These are phyloP conservation scores for Drosophila pseudotakahashii DNA, from an alignment of 2,888 invertebrate genomes.

Conservation along the genomic window DNA sequence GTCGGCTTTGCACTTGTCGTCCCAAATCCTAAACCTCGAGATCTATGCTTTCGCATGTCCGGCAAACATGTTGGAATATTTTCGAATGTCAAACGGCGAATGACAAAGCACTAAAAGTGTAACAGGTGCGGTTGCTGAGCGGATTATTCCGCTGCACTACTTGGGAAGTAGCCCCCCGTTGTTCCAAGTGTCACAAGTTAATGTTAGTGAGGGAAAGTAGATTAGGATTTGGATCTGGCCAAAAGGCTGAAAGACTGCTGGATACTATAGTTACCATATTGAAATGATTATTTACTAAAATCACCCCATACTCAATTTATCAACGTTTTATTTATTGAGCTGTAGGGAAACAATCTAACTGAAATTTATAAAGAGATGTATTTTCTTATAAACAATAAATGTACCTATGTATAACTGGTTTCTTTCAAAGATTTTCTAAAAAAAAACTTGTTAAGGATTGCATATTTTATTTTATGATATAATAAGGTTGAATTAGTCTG, in stretches of 20 bases:
- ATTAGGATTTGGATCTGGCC: background rate
- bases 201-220: slow-evolving; percentile 27
- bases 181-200: slow-evolving; percentile 59
- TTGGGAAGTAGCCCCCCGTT: slow-evolving; percentile 25
- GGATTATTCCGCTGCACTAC: slow-evolving; percentile 54
- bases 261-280: slow-evolving; percentile 38
- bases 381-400: too few species aligned
- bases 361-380: too few species aligned
- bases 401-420: too few species aligned
- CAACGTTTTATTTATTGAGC: background rate
- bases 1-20: slow-evolving; percentile 68
- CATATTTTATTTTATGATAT: too few species aligned
- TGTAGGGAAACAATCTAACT: too few species aligned
- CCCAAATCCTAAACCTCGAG: slow-evolving; percentile 71
- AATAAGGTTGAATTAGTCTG: too few species aligned
- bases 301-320: background rate
- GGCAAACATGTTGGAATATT: slow-evolving; percentile 67
- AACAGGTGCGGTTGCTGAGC: slow-evolving; percentile 71
- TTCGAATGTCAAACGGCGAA: slow-evolving; percentile 26
- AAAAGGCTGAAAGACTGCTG: slow-evolving; percentile 12
- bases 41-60: slow-evolving; percentile 70
- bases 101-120: slow-evolving; percentile 60
- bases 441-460: too few species aligned
- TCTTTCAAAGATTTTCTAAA: too few species aligned
- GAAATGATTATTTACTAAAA: background rate